These are phyloP conservation scores for Yoshiicerus persimilis DNA, from an alignment of 1,140 invertebrate species.

Conservation along the genomic window DNA sequence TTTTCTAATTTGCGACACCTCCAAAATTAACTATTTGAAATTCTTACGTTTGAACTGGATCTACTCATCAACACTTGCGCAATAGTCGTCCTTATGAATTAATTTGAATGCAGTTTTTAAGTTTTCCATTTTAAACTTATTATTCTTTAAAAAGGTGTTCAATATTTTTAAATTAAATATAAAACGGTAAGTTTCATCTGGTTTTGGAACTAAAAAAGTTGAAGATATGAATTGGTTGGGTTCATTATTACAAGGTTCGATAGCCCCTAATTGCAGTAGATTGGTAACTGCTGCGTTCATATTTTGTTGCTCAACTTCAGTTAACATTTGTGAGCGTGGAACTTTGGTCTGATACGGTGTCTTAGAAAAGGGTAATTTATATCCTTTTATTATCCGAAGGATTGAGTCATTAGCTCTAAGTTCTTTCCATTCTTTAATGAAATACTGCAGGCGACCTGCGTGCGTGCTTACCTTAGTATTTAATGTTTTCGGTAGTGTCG, in stretches of 20 bases:
- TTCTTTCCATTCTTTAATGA: neutral
- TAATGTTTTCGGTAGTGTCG: neutral
- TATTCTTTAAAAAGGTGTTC: constrained; percentile 26
- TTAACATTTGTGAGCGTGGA: neutral
- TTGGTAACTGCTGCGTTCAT: neutral
- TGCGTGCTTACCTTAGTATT: neutral
- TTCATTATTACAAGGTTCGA: neutral
- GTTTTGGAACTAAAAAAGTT: constrained; percentile 28
- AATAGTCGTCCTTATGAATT: no score
- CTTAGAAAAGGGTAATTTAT: constrained; percentile 1
- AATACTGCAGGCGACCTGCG: neutral
- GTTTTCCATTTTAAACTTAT: constrained; percentile 42
- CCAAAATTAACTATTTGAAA: no score
- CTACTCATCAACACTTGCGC: no score
- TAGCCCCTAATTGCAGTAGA: neutral
- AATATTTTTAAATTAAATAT: constrained; percentile 39
- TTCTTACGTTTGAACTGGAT: no score
- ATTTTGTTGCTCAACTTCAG: neutral
- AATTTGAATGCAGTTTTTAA: neutral
- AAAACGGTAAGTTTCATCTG: neutral
- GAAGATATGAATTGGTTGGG: constrained; percentile 20
- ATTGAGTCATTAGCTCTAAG: neutral
- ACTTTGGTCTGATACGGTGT: neutral
- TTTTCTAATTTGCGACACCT: no score
- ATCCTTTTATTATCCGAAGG: neutral